A percentile compares a stretch with the other conserved stretches of the same genome.
Conservation (phyloP, 2,113 vertebrate genomes). For the Symphodus melops region DNA sequence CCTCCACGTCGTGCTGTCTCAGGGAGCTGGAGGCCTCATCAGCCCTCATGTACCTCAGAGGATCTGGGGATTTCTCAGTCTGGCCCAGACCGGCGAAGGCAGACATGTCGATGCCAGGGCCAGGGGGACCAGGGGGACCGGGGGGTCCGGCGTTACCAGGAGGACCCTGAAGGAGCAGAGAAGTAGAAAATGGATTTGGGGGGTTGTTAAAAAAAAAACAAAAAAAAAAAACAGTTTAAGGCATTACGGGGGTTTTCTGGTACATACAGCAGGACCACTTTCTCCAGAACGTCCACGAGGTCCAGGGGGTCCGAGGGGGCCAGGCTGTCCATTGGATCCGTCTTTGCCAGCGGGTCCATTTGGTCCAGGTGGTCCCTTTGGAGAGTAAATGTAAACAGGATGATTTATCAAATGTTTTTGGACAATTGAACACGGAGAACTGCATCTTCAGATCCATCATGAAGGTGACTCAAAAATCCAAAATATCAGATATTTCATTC, state of each 20-base stretch:
- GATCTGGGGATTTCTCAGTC: constrained; percentile 93
- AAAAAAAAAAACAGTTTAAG: background rate
- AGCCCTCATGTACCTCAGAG: constrained; percentile 95
- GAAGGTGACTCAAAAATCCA: background rate
- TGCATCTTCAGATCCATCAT: constrained; percentile 2
- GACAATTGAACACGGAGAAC: background rate
- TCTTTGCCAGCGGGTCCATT: constrained; percentile 95
- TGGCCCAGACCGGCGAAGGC: constrained; percentile 93
- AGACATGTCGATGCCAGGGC: constrained; percentile 97
- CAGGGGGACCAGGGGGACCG: constrained; percentile 95
- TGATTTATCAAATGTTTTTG: background rate
- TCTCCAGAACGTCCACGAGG: constrained; percentile 96
- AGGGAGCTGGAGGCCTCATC: constrained; percentile 89
- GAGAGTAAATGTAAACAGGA: background rate
- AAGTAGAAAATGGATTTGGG: constrained; percentile 6
- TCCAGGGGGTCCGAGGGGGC: constrained; percentile 94
- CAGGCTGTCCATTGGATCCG: constrained; percentile 90
- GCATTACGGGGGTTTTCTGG: background rate
- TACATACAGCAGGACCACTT: constrained; percentile 90
- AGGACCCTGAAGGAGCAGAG: constrained; percentile 86
- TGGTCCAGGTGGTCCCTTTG: constrained; percentile 92
- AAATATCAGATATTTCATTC: constrained; percentile 31
- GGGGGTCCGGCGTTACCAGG: constrained; percentile 93
- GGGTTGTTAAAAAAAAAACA: background rate
- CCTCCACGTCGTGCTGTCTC: constrained; percentile 92